A percentile compares a stretch with the other conserved stretches of the same genome.
These are phyloP conservation scores for Diplolepis rosae DNA, from an alignment of 2,888 invertebrate species.

Conservation along the genomic window DNA sequence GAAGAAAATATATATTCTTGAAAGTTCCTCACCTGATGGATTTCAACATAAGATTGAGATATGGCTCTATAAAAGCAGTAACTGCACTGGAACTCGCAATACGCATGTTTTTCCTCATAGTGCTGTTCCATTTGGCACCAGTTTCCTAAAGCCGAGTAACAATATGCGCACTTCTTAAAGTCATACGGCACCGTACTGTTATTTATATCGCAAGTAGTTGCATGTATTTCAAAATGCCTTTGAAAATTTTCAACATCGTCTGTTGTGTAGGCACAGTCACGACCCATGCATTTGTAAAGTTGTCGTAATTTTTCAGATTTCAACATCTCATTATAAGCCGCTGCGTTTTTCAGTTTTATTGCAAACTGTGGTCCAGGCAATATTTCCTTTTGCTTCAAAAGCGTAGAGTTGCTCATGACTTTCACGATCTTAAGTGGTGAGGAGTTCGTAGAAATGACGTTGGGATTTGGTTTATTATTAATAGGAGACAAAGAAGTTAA, in stretches of 20 bases:
- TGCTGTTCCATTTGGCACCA: slow-evolving; percentile 76
- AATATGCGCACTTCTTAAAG: slow-evolving; percentile 78
- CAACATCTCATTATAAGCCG: slow-evolving; percentile 68
- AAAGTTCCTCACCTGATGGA: slow-evolving; percentile 75
- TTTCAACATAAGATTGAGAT: slow-evolving; percentile 77
- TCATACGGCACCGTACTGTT: slow-evolving; percentile 69
- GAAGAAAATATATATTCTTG: neutral
- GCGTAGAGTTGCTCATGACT: slow-evolving; percentile 48
- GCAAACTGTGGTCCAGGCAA: slow-evolving; percentile 36
- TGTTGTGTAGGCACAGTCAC: slow-evolving; percentile 75
- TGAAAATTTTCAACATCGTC: slow-evolving; percentile 67
- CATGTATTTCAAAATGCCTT: slow-evolving; percentile 72
- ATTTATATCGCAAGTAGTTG: slow-evolving; percentile 40
- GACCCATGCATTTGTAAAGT: slow-evolving; percentile 77
- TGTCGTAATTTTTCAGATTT: slow-evolving; percentile 69
- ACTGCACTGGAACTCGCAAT: slow-evolving; percentile 79
- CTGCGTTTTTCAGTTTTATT: slow-evolving; percentile 59
- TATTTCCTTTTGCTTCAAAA: slow-evolving; percentile 48
- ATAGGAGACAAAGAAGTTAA: neutral
- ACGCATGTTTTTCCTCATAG: slow-evolving; percentile 78
- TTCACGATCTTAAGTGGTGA: slow-evolving; percentile 58
- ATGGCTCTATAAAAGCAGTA: slow-evolving; percentile 82
- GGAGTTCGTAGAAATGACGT: neutral
- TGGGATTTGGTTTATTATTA: neutral
- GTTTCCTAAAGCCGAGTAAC: slow-evolving; percentile 74